These are phyloP conservation scores for Acanthoscelides obtectus DNA, from an alignment of 2,888 invertebrate species.

Conservation along the genomic window DNA sequence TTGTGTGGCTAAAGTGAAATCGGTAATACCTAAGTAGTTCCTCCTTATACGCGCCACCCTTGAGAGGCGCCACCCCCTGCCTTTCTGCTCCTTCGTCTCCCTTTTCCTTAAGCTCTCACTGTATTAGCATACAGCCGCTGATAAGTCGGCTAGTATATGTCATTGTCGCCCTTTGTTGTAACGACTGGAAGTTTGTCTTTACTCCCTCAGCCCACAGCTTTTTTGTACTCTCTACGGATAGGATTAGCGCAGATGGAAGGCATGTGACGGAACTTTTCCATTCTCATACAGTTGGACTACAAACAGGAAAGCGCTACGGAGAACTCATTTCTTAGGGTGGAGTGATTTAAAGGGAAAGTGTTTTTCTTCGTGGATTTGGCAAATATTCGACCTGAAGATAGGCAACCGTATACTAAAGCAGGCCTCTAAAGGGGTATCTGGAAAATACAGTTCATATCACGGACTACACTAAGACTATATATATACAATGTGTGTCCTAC, in stretches of 20 bases:
- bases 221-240: background rate
- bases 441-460: too few relatives aligned
- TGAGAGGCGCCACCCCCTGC: background rate
- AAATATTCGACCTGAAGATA: too few relatives aligned
- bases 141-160: background rate
- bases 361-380: too few relatives aligned
- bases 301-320: background rate
- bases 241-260: background rate
- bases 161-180: background rate
- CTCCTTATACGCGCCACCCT: background rate
- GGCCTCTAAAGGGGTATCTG: too few relatives aligned
- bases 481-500: too few relatives aligned
- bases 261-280: background rate
- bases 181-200: background rate
- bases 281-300: background rate
- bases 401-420: too few relatives aligned
- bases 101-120: background rate
- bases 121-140: background rate
- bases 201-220: background rate
- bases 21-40: too few relatives aligned
- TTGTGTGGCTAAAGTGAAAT: too few relatives aligned
- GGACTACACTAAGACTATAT: too few relatives aligned
- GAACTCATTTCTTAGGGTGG: background rate
- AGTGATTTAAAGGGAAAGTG: too few relatives aligned
- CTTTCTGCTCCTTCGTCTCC: background rate